Base-by-base conservation (phyloP, 2,888 invertebrate genomes). In the Cylloceria caligata region DNA sequence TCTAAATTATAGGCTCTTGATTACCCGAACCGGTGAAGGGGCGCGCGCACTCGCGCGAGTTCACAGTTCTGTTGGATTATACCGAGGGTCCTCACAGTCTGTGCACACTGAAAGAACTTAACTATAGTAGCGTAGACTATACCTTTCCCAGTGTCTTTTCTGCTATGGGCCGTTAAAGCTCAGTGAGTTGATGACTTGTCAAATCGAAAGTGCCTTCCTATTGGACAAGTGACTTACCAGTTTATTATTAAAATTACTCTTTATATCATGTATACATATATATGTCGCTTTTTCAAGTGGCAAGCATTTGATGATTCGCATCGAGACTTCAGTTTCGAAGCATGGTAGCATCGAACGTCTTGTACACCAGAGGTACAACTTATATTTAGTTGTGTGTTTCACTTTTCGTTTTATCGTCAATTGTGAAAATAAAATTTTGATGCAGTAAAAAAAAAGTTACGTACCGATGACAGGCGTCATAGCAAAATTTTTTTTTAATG, bases 1-100 rank as follows among this genome's bases (percentile, higher is more conserved):
- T n/a, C 90, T 91, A 92, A 92, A 92, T 92, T 92, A 92, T 92
- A 92, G 92, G 90, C 90, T 89, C 90, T 92, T 92, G 92, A 92
- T 92, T 91, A 91, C 91, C 84, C 77, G 80, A 71, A 77, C 72
- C 64, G 83, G 60, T 24, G 52, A 74, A 77, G 60, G 71, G 45
- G 65, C 65, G 52, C n/a, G n/a, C n/a, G n/a, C n/a, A 30, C 80
- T 42, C 30, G 45, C 24, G 64, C 73, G 69, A 64, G 45, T n/a
- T 30, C 34, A 57, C 36, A 27, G 65, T 47, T 55, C n/a, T 27
- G 21, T 39, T 19, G 42, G 39, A 60, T 77, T 76, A 72, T 42
- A 57, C 62, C 64, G 49, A 36, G 42, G 49, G 68, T 72, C 68
- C 55, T 21, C 42, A 39, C 62, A 47, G 34, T 19, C 39, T 60